Conservation (phyloP, 2,113 vertebrate species). For the Kryptolebias marmoratus region DNA sequence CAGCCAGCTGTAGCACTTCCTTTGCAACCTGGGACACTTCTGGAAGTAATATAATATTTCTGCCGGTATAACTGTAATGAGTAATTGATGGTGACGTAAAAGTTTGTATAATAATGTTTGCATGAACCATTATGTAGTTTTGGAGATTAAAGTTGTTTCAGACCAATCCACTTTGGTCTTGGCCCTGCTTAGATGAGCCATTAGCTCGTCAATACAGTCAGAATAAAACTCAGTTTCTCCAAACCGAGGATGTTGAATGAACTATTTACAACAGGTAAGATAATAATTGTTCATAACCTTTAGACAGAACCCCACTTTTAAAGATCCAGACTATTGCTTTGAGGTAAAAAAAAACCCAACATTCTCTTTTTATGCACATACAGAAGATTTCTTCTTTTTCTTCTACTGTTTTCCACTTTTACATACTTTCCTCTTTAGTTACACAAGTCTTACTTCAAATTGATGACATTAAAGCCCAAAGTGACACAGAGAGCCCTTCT, state of each 20-base stretch:
- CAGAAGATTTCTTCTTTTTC: constrained; percentile 3
- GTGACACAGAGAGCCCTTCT: background rate
- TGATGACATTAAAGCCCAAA: constrained; percentile 17
- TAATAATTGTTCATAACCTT: background rate
- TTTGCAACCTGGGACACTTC: background rate
- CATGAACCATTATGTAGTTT: background rate
- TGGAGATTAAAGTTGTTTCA: background rate
- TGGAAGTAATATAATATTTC: background rate
- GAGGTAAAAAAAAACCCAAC: constrained; percentile 19
- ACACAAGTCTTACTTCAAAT: constrained; percentile 66
- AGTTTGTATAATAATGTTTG: background rate
- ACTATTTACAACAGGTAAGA: background rate
- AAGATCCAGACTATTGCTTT: background rate
- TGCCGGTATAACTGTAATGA: background rate
- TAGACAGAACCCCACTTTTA: background rate
- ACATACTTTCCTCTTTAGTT: constrained; percentile 36
- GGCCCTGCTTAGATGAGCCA: background rate
- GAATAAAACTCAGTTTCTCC: too few relatives aligned
- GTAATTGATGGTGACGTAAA: background rate
- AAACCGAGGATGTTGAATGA: background rate
- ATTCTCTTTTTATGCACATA: constrained; percentile 28
- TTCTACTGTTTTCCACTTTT: constrained; percentile 10
- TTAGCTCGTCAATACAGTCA: background rate
- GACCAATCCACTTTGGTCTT: background rate
- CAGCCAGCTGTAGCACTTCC: background rate